Evolutionary conservation across 1,140 invertebrate species (phyloP).

Genomic region (Lycorma delicatula): DNA sequence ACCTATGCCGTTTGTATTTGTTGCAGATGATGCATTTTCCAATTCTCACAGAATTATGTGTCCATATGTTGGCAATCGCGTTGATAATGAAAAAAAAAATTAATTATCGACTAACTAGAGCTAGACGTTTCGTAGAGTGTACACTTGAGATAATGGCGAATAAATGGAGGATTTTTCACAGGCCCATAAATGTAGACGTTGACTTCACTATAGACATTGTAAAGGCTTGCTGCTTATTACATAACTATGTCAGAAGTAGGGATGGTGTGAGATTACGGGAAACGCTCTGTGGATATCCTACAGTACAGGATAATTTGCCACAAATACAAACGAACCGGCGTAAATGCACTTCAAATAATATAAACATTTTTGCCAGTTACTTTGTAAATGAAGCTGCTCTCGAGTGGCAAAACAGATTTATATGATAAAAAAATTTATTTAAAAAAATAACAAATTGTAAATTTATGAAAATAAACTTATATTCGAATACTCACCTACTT

Average conservation of each 20-base stretch:
- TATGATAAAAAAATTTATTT: too few relatives aligned
- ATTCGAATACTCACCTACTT: too few relatives aligned
- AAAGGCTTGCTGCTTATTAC: slow-evolving; percentile 28
- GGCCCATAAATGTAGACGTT: slow-evolving; percentile 22
- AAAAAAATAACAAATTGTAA: too few relatives aligned
- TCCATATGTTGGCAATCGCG: slow-evolving; percentile 27
- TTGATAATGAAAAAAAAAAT: slow-evolving; percentile 24
- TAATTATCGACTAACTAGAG: slow-evolving; percentile 35
- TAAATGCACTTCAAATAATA: background rate
- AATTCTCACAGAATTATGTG: slow-evolving; percentile 35
- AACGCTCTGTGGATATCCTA: background rate
- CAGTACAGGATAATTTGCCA: background rate
- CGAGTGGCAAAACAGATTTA: too few relatives aligned
- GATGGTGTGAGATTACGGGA: background rate
- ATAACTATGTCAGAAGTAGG: slow-evolving; percentile 26
- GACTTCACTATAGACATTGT: slow-evolving; percentile 25
- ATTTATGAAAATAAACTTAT: too few relatives aligned
- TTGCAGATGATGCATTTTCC: slow-evolving; percentile 38
- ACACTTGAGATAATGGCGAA: slow-evolving; percentile 35
- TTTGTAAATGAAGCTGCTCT: too few relatives aligned
- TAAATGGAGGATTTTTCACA: slow-evolving; percentile 37
- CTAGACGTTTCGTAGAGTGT: slow-evolving; percentile 35
- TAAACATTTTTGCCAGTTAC: background rate
- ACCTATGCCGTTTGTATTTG: slow-evolving; percentile 32
- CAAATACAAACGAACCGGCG: background rate